phyloP scores from a whole-genome alignment of 2,797 vertebrate genomes.

The Neostethus bicornis region DNA sequence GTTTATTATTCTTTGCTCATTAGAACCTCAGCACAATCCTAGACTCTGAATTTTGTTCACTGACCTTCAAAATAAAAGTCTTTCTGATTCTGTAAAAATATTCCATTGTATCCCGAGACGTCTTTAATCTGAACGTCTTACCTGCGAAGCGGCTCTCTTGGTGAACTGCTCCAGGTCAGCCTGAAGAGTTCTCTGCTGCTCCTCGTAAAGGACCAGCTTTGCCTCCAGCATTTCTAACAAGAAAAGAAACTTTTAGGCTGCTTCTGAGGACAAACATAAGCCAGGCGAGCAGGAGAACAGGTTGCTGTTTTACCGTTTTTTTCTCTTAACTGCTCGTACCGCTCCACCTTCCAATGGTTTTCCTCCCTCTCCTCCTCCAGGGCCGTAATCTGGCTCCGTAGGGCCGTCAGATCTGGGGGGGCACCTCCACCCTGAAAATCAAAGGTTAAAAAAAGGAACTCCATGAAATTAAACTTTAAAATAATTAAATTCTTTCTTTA shows the following conservation, averaged over 20 bases:
- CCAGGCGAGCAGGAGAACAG: no score
- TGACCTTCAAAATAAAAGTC: no score
- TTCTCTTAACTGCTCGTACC: slow-evolving; percentile 79
- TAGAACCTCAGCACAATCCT: no score
- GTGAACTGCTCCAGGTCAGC: slow-evolving; percentile 92
- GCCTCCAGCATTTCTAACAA: slow-evolving; percentile 82
- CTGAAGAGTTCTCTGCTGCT: slow-evolving; percentile 89
- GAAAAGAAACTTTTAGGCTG: neutral
- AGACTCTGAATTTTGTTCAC: no score
- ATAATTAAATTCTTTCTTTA: no score
- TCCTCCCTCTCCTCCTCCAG: slow-evolving; percentile 86
- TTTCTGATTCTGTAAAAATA: no score
- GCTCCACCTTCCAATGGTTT: slow-evolving; percentile 81
- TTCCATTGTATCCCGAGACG: no score
- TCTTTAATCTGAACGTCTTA: slow-evolving; percentile 30
- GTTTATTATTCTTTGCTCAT: no score
- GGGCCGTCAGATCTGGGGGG: slow-evolving; percentile 70
- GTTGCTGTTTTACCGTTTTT: slow-evolving; percentile 80
- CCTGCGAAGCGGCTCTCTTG: slow-evolving; percentile 92
- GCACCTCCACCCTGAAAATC: slow-evolving; percentile 77
- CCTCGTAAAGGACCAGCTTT: slow-evolving; percentile 89
- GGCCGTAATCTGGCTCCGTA: slow-evolving; percentile 77
- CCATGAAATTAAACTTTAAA: no score
- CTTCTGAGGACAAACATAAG: no score
- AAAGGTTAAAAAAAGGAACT: no score